phyloP scores from a whole-genome alignment of 2,113 vertebrate species.

The Pipa parva region DNA sequence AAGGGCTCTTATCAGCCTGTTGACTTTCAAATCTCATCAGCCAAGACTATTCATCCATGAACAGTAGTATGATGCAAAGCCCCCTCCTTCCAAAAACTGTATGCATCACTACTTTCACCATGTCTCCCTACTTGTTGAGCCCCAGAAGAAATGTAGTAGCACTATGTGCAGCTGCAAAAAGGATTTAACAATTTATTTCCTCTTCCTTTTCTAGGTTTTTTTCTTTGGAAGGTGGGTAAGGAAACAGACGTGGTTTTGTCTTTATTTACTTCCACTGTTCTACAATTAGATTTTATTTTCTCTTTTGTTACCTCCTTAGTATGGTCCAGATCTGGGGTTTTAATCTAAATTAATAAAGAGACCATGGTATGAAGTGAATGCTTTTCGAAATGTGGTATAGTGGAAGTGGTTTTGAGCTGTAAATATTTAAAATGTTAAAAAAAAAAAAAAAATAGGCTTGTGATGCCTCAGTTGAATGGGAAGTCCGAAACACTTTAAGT shows the following conservation, averaged over 20 bases:
- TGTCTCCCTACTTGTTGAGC: neutral
- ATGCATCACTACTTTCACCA: slow-evolving; percentile 11
- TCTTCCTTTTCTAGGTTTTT: neutral
- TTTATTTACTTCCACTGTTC: slow-evolving; percentile 46
- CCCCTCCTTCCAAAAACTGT: slow-evolving; percentile 28
- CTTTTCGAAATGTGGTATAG: neutral
- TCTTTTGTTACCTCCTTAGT: neutral
- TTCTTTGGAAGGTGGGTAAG: slow-evolving; percentile 23
- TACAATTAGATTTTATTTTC: neutral
- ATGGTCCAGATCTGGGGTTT: neutral
- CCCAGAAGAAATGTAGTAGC: neutral
- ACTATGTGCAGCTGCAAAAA: slow-evolving; percentile 8
- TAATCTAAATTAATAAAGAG: slow-evolving; percentile 2
- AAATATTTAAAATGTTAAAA: no score
- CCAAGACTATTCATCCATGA: slow-evolving; percentile 4
- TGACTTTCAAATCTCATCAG: slow-evolving; percentile 61
- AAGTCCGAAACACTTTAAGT: neutral
- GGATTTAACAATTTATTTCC: slow-evolving; percentile 4
- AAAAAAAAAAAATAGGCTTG: neutral
- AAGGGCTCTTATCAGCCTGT: slow-evolving; percentile 94
- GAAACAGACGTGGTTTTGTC: slow-evolving; percentile 46
- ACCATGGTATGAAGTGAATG: neutral
- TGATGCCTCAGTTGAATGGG: neutral
- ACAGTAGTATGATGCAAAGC: slow-evolving; percentile 4
- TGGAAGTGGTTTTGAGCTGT: neutral